A percentile compares a stretch with the other conserved stretches of the same genome.
Conservation (phyloP, 2,113 vertebrate species). For the Jaculus jaculus region DNA sequence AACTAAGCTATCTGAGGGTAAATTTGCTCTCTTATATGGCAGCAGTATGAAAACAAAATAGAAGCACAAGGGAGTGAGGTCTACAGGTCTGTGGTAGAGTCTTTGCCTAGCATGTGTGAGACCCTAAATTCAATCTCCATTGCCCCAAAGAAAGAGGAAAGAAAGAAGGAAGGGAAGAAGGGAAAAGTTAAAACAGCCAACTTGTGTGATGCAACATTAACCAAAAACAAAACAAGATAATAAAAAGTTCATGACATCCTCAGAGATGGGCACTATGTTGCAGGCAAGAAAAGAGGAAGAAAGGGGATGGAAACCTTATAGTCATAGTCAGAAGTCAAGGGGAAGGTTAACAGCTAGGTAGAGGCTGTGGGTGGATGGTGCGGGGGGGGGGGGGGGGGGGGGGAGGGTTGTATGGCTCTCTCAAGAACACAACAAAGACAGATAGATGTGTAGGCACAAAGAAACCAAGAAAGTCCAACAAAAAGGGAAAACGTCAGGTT, state of each 20-base stretch:
- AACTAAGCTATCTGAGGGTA: not conserved
- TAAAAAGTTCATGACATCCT: not conserved
- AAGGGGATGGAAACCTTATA: not conserved
- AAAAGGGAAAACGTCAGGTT: constrained; percentile 1
- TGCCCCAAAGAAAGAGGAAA: not conserved
- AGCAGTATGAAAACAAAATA: not conserved
- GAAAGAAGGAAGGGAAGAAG: too few relatives aligned
- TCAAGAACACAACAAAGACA: constrained; percentile 8
- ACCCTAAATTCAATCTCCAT: not conserved
- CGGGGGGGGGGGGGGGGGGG: too few relatives aligned
- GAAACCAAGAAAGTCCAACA: not conserved
- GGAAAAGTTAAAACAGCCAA: not conserved
- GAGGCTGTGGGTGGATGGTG: not conserved
- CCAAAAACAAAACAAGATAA: not conserved
- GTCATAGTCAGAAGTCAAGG: not conserved
- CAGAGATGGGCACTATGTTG: not conserved
- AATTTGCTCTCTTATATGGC: not conserved
- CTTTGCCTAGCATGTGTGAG: not conserved
- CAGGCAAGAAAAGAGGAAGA: constrained; percentile 24
- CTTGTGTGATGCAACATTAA: not conserved
- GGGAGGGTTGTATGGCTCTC: not conserved
- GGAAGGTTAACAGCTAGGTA: constrained; percentile 20
- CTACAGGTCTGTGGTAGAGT: not conserved
- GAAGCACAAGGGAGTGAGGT: not conserved
- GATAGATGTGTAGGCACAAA: not conserved